phyloP scores from a whole-genome alignment of 2,888 invertebrate genomes.

The Dryobota labecula region DNA sequence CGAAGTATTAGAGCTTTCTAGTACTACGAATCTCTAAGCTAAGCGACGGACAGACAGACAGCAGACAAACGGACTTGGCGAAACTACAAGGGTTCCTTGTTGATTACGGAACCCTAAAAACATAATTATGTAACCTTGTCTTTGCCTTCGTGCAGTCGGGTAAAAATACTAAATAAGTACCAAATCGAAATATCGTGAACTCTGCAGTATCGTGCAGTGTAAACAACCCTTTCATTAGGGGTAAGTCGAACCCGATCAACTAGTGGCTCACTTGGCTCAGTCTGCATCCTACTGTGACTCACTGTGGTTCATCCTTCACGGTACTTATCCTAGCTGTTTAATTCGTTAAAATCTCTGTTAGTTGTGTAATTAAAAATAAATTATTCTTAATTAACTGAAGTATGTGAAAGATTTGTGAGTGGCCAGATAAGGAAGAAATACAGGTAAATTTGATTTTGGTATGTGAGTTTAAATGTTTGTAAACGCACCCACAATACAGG shows the following conservation, averaged over 20 bases:
- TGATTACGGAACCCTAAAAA: too few relatives aligned
- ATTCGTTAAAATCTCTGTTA: neutral
- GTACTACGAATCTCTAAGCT: too few relatives aligned
- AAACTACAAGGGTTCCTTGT: too few relatives aligned
- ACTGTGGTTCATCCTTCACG: slow-evolving; percentile 51
- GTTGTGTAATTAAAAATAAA: neutral
- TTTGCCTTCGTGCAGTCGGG: too few relatives aligned
- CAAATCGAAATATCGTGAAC: slow-evolving; percentile 33
- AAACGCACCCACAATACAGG: too few relatives aligned
- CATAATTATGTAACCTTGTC: too few relatives aligned
- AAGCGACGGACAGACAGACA: too few relatives aligned
- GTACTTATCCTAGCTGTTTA: neutral
- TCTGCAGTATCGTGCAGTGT: slow-evolving; percentile 63
- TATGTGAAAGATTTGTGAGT: slow-evolving; percentile 15
- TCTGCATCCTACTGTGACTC: slow-evolving; percentile 70
- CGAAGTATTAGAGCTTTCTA: too few relatives aligned
- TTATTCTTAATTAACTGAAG: neutral
- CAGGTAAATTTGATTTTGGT: too few relatives aligned
- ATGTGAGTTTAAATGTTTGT: too few relatives aligned
- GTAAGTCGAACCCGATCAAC: slow-evolving; percentile 75
- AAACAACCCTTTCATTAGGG: slow-evolving; percentile 78
- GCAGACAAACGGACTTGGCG: too few relatives aligned
- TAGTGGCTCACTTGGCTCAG: slow-evolving; percentile 84
- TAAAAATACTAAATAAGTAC: neutral
- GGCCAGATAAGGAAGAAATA: neutral